These are phyloP conservation scores for Calephelis perditalis DNA, from an alignment of 2,888 invertebrate species.

Conservation along the genomic window DNA sequence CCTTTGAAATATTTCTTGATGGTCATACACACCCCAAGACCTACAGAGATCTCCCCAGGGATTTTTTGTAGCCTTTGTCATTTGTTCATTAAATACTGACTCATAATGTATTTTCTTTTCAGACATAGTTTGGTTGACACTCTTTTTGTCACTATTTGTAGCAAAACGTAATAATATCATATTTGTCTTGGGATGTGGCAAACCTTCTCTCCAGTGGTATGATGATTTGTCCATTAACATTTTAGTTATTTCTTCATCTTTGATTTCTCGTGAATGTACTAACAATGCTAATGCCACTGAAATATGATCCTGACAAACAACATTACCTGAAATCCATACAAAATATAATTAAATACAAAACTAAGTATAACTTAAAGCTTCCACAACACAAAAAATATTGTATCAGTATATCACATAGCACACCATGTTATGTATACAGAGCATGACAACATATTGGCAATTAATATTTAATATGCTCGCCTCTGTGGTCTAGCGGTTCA, in stretches of 20 bases:
- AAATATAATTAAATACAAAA: conserved; percentile 9
- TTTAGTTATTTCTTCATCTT: conserved; percentile 51
- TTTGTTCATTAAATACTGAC: conserved; percentile 40
- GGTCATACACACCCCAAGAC: conserved; percentile 83
- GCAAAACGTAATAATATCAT: conserved; percentile 86
- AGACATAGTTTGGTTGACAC: conserved; percentile 69
- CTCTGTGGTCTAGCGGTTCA: no score
- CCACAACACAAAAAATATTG: no score
- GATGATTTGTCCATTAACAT: conserved; percentile 74
- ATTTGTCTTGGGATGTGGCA: conserved; percentile 81
- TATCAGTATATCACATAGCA: no score
- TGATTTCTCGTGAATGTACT: conserved; percentile 74
- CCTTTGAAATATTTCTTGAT: conserved; percentile 73
- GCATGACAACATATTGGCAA: no score
- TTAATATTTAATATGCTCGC: no score
- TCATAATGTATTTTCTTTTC: conserved; percentile 35
- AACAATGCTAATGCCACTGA: conserved; percentile 79
- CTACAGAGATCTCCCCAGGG: conserved; percentile 86
- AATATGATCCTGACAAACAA: conserved; percentile 80
- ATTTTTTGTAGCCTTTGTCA: conserved; percentile 75
- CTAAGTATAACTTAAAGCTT: background rate
- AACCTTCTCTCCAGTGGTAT: conserved; percentile 87
- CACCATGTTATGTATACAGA: no score
- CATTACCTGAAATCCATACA: conserved; percentile 73
- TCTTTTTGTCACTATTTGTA: conserved; percentile 83